Percentiles rank a stretch among this genome's conserved stretches.
These are phyloP conservation scores for Mactromeris polynyma DNA, from an alignment of 2,888 invertebrate species.

Conservation along the genomic window DNA sequence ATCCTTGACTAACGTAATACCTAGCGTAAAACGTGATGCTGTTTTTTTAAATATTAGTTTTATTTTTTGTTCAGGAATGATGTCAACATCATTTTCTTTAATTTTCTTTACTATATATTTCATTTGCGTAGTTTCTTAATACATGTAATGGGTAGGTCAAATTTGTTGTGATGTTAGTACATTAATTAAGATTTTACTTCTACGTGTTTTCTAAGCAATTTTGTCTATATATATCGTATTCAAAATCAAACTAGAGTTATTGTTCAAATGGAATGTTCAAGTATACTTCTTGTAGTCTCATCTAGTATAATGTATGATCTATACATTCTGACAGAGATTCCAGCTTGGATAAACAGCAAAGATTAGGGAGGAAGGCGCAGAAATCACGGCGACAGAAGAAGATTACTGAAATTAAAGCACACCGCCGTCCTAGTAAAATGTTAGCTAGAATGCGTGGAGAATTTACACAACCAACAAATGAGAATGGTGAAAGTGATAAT, in stretches of 20 bases:
- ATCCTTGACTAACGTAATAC: too few relatives aligned
- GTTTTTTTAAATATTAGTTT: too few relatives aligned
- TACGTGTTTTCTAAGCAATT: neutral
- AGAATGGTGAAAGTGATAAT: neutral
- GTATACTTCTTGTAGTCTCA: neutral
- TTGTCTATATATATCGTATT: neutral
- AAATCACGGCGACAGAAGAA: slow-evolving; percentile 45
- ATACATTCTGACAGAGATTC: slow-evolving; percentile 69
- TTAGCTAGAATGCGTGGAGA: slow-evolving; percentile 28
- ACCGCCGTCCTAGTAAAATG: slow-evolving; percentile 43
- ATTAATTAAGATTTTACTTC: too few relatives aligned
- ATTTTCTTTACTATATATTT: too few relatives aligned
- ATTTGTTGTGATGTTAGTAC: too few relatives aligned
- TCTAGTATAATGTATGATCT: neutral
- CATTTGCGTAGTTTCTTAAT: too few relatives aligned
- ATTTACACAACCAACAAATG: neutral
- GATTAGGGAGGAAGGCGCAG: slow-evolving; percentile 37
- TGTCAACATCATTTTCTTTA: too few relatives aligned
- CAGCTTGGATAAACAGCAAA: slow-evolving; percentile 71
- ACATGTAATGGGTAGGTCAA: too few relatives aligned
- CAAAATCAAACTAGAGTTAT: neutral
- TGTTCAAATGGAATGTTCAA: neutral
- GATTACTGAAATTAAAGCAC: slow-evolving; percentile 44
- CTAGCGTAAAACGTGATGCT: too few relatives aligned
- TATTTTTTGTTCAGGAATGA: too few relatives aligned